These are phyloP conservation scores for Craseonycteris thonglongyai DNA, from an alignment of 2,113 vertebrate genomes.

Conservation along the genomic window DNA sequence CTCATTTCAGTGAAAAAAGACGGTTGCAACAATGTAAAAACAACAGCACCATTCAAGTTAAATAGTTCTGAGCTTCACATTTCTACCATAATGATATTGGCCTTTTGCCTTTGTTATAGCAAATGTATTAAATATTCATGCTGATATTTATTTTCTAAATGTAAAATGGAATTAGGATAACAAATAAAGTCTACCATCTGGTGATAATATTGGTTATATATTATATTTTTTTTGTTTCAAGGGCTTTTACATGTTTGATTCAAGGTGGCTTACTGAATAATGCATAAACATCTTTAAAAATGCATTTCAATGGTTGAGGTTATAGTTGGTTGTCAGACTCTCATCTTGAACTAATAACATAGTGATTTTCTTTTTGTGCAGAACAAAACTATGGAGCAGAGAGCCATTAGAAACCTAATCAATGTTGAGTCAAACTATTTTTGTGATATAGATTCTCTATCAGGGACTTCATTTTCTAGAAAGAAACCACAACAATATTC, in stretches of 20 bases:
- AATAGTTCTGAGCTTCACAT: slow-evolving; percentile 61
- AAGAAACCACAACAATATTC: neutral
- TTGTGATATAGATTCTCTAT: neutral
- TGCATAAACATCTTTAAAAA: slow-evolving; percentile 72
- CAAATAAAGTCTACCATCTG: slow-evolving; percentile 69
- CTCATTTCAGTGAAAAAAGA: slow-evolving; percentile 55
- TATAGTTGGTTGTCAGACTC: slow-evolving; percentile 47
- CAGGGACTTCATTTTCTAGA: neutral
- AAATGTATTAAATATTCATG: slow-evolving; percentile 80
- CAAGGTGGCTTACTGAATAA: slow-evolving; percentile 76
- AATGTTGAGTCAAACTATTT: slow-evolving; percentile 30
- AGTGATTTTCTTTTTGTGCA: slow-evolving; percentile 36
- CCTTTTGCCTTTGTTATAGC: slow-evolving; percentile 71
- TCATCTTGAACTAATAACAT: slow-evolving; percentile 28
- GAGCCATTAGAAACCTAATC: slow-evolving; percentile 17
- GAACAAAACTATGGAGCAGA: neutral
- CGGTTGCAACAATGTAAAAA: slow-evolving; percentile 42
- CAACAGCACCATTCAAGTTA: slow-evolving; percentile 64
- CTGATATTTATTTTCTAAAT: slow-evolving; percentile 79
- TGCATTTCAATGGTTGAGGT: slow-evolving; percentile 62
- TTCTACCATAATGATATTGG: slow-evolving; percentile 68
- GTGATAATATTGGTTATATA: slow-evolving; percentile 71
- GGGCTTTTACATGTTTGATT: slow-evolving; percentile 71
- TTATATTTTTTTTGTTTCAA: slow-evolving; percentile 69
- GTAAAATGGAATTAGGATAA: slow-evolving; percentile 77